Evolutionary conservation across 2,113 vertebrate genomes (phyloP), one percentile per base, ranked within the genome.

Genomic region (Polyodon spathula): DNA sequence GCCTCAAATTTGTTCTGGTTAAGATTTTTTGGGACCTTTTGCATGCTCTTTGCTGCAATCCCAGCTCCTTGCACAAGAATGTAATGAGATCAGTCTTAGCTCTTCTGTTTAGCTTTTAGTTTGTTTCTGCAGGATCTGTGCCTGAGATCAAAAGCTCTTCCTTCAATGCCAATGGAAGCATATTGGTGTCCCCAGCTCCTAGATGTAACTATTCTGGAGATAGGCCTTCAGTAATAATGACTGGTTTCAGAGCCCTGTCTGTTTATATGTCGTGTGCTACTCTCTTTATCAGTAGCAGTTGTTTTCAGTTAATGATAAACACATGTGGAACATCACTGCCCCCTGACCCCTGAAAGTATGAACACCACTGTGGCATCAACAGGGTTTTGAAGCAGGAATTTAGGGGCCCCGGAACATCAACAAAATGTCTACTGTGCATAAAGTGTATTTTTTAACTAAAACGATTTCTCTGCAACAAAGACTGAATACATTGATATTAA

Each of bases 321-420:
- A 60, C n/a, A 43, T 68, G 63, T 16, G 37, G 40, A 61, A 66
- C 66, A 66, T 68, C 50, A 39, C 38, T 71, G 64, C 71, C 67
- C 72, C 50, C 52, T 66, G 64, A 69, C 68, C 68, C 68, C 60
- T 40, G 71, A 72, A 70, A 74, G 66, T 65, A 75, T 65, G 71
- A 17, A 58, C 60, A 54, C 60, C 1, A 41, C 68, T 69, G 69
- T 66, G 67, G 63, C 37, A 61, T 51, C 63, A 59, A 57, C 59
- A 42, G 37, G 41, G n/a, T 39, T 71, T 65, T 68, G 61, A 66
- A 71, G 62, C 63, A 58, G 10, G 62, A 63, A 66, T 76, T 66
- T 56, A 48, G 39, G 56, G 51, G 54, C 44, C 43, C 61, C 66
- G 65, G 66, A 75, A 64, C 43, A 61, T 54, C 54, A 63, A 64